Percentiles rank a stretch among this genome's conserved stretches.
Conservation (phyloP, 1,140 invertebrate species). For the Asbolus verrucosus region DNA sequence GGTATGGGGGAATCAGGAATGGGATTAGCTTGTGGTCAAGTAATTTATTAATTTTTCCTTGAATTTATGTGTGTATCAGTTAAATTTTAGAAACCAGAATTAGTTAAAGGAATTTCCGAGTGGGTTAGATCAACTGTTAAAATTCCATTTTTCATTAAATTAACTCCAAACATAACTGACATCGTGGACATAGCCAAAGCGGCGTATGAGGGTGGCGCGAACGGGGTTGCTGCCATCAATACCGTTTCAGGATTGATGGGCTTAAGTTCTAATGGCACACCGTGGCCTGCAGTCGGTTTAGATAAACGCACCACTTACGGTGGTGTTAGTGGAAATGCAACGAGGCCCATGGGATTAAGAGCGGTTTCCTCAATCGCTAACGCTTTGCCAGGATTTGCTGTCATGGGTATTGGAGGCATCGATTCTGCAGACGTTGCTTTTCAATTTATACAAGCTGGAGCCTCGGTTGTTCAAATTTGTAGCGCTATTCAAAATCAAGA, state of each 20-base stretch:
- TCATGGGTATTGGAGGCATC: slow-evolving; percentile 90
- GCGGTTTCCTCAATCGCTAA: slow-evolving; percentile 90
- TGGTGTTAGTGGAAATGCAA: slow-evolving; percentile 96
- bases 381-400: slow-evolving; percentile 87
- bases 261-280: slow-evolving; percentile 79
- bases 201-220: slow-evolving; percentile 90
- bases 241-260: slow-evolving; percentile 96
- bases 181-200: slow-evolving; percentile 90
- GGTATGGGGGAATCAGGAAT: slow-evolving; percentile 98
- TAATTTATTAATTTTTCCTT: slow-evolving; percentile 61
- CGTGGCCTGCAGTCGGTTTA: slow-evolving; percentile 92
- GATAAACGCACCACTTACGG: slow-evolving; percentile 93
- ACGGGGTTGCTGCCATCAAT: slow-evolving; percentile 97
- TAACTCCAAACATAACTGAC: slow-evolving; percentile 98
- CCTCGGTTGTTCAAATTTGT: slow-evolving; percentile 92
- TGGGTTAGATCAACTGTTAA: slow-evolving; percentile 90
- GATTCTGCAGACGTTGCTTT: slow-evolving; percentile 95
- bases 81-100: slow-evolving; percentile 76
- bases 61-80: not conserved
- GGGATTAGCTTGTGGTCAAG: slow-evolving; percentile 97
- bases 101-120: slow-evolving; percentile 89
- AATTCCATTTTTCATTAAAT: slow-evolving; percentile 98
- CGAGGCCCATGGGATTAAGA: slow-evolving; percentile 89
- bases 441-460: slow-evolving; percentile 93
- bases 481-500: slow-evolving; percentile 99